A percentile compares a stretch with the other conserved stretches of the same genome.
Evolutionary conservation across 2,113 vertebrate species (phyloP).

Genomic region (Caracal caracal): DNA sequence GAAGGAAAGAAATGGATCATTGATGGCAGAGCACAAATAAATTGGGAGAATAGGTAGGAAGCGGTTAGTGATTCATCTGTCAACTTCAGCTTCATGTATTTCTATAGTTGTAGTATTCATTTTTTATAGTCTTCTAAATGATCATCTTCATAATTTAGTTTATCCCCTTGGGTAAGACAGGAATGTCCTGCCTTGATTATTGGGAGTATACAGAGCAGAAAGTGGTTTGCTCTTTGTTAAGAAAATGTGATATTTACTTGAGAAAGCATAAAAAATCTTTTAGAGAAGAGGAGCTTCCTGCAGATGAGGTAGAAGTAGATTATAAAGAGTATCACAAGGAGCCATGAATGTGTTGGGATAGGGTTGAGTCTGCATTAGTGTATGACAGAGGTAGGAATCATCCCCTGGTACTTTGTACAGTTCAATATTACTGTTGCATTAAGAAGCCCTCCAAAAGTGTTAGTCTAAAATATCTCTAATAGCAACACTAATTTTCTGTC

Average conservation of each 20-base stretch:
- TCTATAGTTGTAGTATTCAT: background rate
- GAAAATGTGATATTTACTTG: background rate
- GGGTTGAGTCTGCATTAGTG: background rate
- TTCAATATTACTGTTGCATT: background rate
- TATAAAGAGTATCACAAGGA: background rate
- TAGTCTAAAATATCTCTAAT: background rate
- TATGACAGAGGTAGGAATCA: background rate
- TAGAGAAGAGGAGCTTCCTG: background rate
- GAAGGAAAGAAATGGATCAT: background rate
- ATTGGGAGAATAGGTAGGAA: background rate
- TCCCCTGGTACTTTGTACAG: background rate
- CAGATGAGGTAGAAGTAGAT: background rate
- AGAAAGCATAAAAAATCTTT: background rate
- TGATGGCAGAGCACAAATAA: background rate
- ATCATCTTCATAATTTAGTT: background rate
- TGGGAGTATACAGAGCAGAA: constrained; percentile 1
- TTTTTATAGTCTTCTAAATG: background rate
- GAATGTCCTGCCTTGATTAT: background rate
- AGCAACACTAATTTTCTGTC: background rate
- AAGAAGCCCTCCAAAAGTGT: background rate
- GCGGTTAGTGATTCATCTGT: background rate
- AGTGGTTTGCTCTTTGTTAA: background rate
- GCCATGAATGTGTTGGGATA: background rate
- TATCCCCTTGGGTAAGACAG: background rate
- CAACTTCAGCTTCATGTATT: background rate